Evolutionary conservation across 2,888 invertebrate species (phyloP).

Genomic region (Neocrepidodera transversa): DNA sequence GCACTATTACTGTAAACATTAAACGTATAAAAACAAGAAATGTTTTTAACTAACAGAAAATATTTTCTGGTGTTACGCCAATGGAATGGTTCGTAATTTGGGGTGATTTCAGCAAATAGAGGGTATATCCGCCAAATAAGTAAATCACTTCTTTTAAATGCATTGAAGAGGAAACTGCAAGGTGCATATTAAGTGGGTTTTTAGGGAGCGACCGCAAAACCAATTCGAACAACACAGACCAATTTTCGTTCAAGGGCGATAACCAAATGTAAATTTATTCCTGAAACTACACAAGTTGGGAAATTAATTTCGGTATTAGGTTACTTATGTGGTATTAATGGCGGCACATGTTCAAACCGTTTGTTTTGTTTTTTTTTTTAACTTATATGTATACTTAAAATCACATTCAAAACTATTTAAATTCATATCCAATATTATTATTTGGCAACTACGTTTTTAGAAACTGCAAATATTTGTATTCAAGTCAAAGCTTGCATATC

Average conservation of each 20-base stretch:
- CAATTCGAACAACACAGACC: constrained; percentile 25
- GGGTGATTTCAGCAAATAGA: constrained; percentile 36
- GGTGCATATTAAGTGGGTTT: constrained; percentile 40
- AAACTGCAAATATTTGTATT: no score
- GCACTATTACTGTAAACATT: no score
- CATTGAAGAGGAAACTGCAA: constrained; percentile 38
- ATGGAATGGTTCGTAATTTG: not conserved
- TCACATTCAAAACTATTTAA: no score
- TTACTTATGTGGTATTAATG: constrained; percentile 19
- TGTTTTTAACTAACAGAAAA: no score
- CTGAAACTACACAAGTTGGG: constrained; percentile 28
- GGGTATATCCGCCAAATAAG: constrained; percentile 36
- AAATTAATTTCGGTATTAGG: constrained; percentile 28
- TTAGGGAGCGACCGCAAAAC: constrained; percentile 32
- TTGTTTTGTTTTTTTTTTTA: no score
- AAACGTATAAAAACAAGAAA: no score
- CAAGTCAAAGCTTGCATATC: no score
- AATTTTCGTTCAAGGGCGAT: constrained; percentile 27
- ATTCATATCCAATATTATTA: no score
- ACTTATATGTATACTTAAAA: no score
- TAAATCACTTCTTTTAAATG: constrained; percentile 41
- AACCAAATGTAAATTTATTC: constrained; percentile 37
- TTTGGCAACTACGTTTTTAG: no score
- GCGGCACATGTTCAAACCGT: constrained; percentile 7
- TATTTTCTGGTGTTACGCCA: not conserved